Evolutionary conservation across 2,113 vertebrate genomes (phyloP), one percentile per base, ranked within the genome.

Genomic region (Cardinalis cardinalis): DNA sequence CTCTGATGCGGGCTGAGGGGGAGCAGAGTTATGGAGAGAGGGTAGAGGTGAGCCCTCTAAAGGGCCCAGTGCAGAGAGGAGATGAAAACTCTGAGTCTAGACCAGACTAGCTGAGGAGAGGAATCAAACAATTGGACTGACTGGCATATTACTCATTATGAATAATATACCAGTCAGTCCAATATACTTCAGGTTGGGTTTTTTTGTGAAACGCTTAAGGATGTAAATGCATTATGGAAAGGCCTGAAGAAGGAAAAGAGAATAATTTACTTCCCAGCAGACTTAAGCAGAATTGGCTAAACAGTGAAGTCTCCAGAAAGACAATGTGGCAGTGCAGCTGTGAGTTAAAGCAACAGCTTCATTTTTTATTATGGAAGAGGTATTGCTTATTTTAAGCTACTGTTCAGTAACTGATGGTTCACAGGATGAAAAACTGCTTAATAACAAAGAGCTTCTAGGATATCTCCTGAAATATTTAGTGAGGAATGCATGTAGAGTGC

Each of bases 401-500:
- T 87, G 38, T 75, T 95, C 21, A 3, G 81, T 92, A 94, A 87
- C 66, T 63, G 80, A 81, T 89, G 77, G 70, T 63, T 93, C 93
- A 84, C 74, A 78, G 84, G 83, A 91, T 93, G 87, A 94, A 94
- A 92, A 94, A 90, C 70, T 78, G 84, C 92, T 96, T 87, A 95
- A 95, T 90, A 95, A 93, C 84, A 81, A 87, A 87, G 51, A 75
- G 69, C 86, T 96, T 84, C 85, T 58, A 66, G 64, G 88, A 77
- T 89, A 87, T 72, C 81, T 93, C 46, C 90, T 95, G 71, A 96
- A 92, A 96, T 94, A 94, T 95, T 96, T 78, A 95, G 92, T 59
- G 63, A 92, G 74, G 77, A 92, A 90, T 48, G 71, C 63, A 72
- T 56, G 63, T 87, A 82, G 51, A 90, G 66, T 52, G 43, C 14